Evolutionary conservation across 2,888 invertebrate species (phyloP), one percentile per base, ranked within the genome.

Genomic region (Omphaloscelis lunosa): DNA sequence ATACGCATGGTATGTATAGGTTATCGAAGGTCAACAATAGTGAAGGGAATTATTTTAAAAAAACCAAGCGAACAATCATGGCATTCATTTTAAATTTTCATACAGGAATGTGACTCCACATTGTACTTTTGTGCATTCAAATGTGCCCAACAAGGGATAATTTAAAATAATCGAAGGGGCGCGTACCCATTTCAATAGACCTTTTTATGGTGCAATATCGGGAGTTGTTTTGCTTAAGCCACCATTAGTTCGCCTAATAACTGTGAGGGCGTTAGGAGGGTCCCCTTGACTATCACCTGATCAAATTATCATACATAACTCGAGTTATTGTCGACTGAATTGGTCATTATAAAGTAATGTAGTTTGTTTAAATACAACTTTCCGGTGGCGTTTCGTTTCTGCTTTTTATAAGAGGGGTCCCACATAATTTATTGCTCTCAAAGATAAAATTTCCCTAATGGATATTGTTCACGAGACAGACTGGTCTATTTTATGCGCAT

Each of bases 311-410:
- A 93, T 94, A 93, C 91, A 93, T 92, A 92, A 94, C 91, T 91
- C 89, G 87, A 90, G 91, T 92, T 93, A 93, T 93, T 91, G 92
- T 91, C 91, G 86, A 87, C 91, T 88, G 91, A 93, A 95, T 95
- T 94, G 94, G 91, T 93, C 93, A 94, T 95, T 94, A 95, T 89
- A 91, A 90, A 89, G 92, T 94, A 95, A 96, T 94, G 92, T 93
- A 93, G 95, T 95, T 95, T 95, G 93, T 95, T 95, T 95, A 95
- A 95, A 94, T 92, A 94, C 91, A 92, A 94, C 93, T 94, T 94
- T 94, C 90, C 92, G 92, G 91, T 90, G 85, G 90, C 88, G 85
- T 87, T 90, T 85, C 88, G 86, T 89, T 87, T 82, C 84, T 86
- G 89, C 85, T 87, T 90, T 93, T 92, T 94, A 92, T 91, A 88